Evolutionary conservation across 2,888 invertebrate species (phyloP), one percentile per base, ranked within the genome.

Genomic region (Tinea trinotella): DNA sequence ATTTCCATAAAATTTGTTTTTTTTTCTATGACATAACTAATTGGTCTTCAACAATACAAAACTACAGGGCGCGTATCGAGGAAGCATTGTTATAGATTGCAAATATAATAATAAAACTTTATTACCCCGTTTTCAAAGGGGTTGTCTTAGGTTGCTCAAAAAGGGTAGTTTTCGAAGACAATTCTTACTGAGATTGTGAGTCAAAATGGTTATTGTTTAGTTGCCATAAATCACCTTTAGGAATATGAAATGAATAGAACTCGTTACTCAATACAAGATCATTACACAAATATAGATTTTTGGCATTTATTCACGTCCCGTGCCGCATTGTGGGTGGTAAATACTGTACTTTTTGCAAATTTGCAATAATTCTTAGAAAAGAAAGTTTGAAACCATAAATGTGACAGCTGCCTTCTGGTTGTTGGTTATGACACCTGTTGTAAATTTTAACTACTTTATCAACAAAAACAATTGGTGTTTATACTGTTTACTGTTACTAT

Each of bases 241-340:
- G 76, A 74, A 71, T 70, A 66, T 64, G 66, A 64, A 59, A 59
- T 73, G 72, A 77, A 81, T 76, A 71, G 74, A 59, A 61, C 65
- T 74, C 67, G 71, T 76, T 76, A 76, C 76, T 81, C 79, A 81
- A 85, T 82, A 74, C 75, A 67, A 69, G 70, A 72, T 83, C 83
- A 79, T 84, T 84, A 85, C 76, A 83, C 83, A 85, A 85, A 85
- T 83, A 84, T 84, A 80, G 81, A 78, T 80, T 82, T 82, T 73
- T 75, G 74, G 62, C 76, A 71, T 76, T 82, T 76, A 70, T 82
- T 74, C 82, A 82, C 84, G 82, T 79, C 70, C 66, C 74, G 61
- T 59, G 61, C 59, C 57, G 57, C 68, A 68, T 80, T 68, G 81
- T 84, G 81, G 82, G 84, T 77, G 82, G 84, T 73, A 71, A 68